A percentile compares a stretch with the other conserved stretches of the same genome.
phyloP scores from a whole-genome alignment of 2,888 invertebrate species.

The Drosophila helvetica region DNA sequence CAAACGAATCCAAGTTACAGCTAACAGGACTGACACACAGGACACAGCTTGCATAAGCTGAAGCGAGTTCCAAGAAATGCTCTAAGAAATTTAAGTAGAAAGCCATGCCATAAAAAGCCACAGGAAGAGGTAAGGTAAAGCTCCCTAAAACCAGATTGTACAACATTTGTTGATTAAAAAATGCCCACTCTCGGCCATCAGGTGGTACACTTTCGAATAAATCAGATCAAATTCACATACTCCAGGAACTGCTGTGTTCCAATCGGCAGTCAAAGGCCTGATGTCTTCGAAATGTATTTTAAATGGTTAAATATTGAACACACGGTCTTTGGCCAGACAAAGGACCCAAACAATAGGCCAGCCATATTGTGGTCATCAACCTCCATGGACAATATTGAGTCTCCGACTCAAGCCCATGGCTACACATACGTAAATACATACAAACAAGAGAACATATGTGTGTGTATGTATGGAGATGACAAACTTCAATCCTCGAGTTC shows the following conservation, averaged over 20 bases:
- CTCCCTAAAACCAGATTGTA: too few relatives aligned
- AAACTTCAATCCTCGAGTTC: slow-evolving; percentile 59
- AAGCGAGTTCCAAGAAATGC: too few relatives aligned
- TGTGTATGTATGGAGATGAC: slow-evolving; percentile 18
- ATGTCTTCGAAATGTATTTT: slow-evolving; percentile 20
- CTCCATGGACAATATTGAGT: slow-evolving; percentile 35
- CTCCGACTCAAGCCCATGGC: too few relatives aligned
- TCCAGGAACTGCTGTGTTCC: slow-evolving; percentile 2
- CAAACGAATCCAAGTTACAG: slow-evolving; percentile 58
- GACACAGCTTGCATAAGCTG: too few relatives aligned
- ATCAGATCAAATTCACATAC: not conserved
- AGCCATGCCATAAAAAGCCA: too few relatives aligned
- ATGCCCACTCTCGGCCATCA: too few relatives aligned
- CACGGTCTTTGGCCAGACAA: slow-evolving; percentile 4
- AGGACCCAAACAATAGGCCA: slow-evolving; percentile 27
- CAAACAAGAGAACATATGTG: too few relatives aligned
- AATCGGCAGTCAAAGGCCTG: not conserved
- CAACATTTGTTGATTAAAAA: too few relatives aligned
- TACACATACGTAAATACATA: too few relatives aligned
- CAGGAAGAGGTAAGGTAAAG: too few relatives aligned
- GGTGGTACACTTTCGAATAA: not conserved
- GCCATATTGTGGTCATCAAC: slow-evolving; percentile 44
- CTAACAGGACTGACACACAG: too few relatives aligned
- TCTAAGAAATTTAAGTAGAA: too few relatives aligned
- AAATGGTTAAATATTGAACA: slow-evolving; percentile 36